phyloP scores from a whole-genome alignment of 2,113 vertebrate genomes.

The Hylia prasina region DNA sequence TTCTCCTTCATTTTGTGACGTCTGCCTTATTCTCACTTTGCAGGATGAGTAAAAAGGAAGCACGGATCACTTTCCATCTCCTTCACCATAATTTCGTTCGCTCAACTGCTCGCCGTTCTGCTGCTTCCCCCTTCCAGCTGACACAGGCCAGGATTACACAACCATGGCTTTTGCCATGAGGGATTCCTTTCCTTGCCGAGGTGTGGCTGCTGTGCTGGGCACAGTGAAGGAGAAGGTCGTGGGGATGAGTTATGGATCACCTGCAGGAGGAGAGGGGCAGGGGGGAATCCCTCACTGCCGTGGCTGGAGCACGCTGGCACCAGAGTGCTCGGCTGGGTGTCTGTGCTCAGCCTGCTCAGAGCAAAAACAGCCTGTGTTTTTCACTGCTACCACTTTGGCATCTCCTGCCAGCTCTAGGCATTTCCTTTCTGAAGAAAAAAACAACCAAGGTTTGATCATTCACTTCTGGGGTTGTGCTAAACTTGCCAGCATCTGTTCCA shows the following conservation, averaged over 20 bases:
- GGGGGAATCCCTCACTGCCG: rapidly evolving
- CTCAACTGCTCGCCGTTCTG: slow-evolving; percentile 20
- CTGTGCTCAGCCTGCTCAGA: background rate
- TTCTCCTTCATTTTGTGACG: slow-evolving; percentile 8
- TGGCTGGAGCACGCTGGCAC: background rate
- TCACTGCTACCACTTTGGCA: background rate
- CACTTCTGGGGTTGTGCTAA: background rate
- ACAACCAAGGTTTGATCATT: background rate
- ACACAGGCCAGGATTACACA: background rate
- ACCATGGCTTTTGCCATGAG: background rate
- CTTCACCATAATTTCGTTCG: background rate
- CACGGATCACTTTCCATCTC: background rate
- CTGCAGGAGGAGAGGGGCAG: background rate
- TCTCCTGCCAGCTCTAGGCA: slow-evolving; percentile 24
- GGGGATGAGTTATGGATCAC: background rate
- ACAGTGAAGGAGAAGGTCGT: background rate
- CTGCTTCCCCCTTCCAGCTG: background rate
- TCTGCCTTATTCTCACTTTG: slow-evolving; percentile 21
- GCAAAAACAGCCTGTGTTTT: slow-evolving; percentile 37
- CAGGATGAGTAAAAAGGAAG: slow-evolving; percentile 13
- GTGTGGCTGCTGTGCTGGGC: background rate
- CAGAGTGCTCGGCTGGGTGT: background rate
- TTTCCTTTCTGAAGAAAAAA: background rate
- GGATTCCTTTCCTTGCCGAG: background rate
- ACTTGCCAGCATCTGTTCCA: slow-evolving; percentile 19